Evolutionary conservation across 2,113 vertebrate species (phyloP), one percentile per base, ranked within the genome.

Genomic region (Tragelaphus scriptus): DNA sequence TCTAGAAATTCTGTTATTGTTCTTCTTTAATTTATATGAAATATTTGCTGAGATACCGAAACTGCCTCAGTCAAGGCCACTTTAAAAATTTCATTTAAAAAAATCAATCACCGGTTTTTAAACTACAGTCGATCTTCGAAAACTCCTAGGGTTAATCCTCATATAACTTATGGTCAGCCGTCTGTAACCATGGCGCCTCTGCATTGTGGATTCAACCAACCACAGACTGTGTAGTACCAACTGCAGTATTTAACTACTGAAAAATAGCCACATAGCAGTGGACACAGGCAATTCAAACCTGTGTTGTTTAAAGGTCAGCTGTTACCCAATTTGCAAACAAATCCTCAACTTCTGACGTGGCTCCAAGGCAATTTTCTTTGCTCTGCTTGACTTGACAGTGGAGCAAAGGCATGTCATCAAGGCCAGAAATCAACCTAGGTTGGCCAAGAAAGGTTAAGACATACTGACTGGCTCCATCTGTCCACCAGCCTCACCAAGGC

Each of bases 61-160:
- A 92, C 77, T 68, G 55, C 23, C 21, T 95, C 92, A 47, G 56
- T 90, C 56, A 88, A 95, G 61, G 14, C 90, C 26, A 84, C 47
- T 59, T 92, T 2, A 14, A 85, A 94, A 21, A 26, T 63, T 49
- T 49, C 75, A 85, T 51, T 96, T 28, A 26, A 91, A 94, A 94
- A 96, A 84, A 79, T 26, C 17, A 94, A 87, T 93, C 79, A 84
- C n/a, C 1, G 9, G 8, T 84, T 36, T 84, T 84, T 84, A 84
- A 84, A 84, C 53, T 26, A 84, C 4, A 26, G 12, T 15, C 56
- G n/a, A 36, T n/a, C 81, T n/a, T 26, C 14, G 7, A 56, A 56
- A 55, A 84, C 9, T n/a, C 55, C 23, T 15, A 36, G n/a, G 49
- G 32, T 36, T 84, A 56, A 56, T 84, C 81, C 53, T 84, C n/a